Conservation (phyloP, 2,888 invertebrate genomes). For the Drosophila mulleri region DNA sequence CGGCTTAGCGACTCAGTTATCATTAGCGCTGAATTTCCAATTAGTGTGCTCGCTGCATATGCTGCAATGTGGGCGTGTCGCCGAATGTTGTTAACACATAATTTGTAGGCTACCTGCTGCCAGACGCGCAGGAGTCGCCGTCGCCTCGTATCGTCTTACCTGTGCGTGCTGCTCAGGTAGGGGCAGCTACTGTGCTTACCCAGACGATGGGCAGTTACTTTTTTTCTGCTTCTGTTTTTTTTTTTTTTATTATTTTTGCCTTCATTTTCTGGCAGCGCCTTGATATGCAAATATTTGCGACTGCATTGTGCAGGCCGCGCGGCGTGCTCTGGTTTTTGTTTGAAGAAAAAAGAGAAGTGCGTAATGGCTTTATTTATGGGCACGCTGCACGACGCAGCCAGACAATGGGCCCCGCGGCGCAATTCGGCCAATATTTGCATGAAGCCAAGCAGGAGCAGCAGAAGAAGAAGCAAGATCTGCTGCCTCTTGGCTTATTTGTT, state of each 20-base stretch:
- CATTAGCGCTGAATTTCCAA: slow-evolving; percentile 71
- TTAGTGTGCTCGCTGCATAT: slow-evolving; percentile 36
- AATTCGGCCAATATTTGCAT: slow-evolving; percentile 62
- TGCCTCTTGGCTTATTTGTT: slow-evolving; percentile 33
- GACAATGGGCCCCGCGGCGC: slow-evolving; percentile 60
- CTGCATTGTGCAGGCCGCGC: slow-evolving; percentile 38
- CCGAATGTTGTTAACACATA: slow-evolving; percentile 70
- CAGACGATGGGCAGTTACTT: slow-evolving; percentile 10
- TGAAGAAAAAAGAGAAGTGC: slow-evolving; percentile 37
- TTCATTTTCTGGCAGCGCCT: slow-evolving; percentile 14
- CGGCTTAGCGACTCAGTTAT: slow-evolving; percentile 49
- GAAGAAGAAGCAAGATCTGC: neutral
- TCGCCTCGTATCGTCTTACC: slow-evolving; percentile 57
- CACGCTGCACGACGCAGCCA: slow-evolving; percentile 17
- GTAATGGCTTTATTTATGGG: slow-evolving; percentile 79
- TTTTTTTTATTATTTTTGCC: neutral
- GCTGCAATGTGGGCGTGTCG: slow-evolving; percentile 59
- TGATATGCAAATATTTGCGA: slow-evolving; percentile 74
- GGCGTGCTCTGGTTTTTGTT: slow-evolving; percentile 9
- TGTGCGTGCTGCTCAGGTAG: slow-evolving; percentile 28
- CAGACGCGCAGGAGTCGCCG: slow-evolving; percentile 12
- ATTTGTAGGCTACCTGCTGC: slow-evolving; percentile 69
- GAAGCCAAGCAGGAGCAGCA: neutral
- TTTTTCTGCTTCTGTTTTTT: neutral
- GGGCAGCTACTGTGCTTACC: slow-evolving; percentile 60